Percentiles rank a stretch among this genome's conserved stretches.
Conservation (phyloP, 2,888 invertebrate genomes). For the Cepaea hortensis region DNA sequence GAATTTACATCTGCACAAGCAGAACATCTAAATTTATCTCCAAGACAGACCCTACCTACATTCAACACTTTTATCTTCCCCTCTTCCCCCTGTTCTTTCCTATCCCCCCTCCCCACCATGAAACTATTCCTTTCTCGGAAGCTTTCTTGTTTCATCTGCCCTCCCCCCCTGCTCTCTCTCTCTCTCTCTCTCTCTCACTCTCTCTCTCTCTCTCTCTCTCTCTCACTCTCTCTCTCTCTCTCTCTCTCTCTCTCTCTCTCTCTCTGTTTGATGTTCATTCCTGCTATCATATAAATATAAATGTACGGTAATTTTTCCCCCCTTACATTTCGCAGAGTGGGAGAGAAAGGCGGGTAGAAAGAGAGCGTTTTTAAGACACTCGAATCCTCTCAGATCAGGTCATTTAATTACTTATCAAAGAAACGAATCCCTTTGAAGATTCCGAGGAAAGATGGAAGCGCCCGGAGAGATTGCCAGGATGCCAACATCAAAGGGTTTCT, state of each 20-base stretch:
- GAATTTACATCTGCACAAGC: no score
- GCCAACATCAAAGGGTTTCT: slow-evolving; percentile 22
- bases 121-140: neutral
- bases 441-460: slow-evolving; percentile 18
- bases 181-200: neutral
- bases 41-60: no score
- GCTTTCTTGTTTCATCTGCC: neutral
- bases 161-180: neutral
- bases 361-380: slow-evolving; percentile 2
- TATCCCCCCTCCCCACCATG: neutral
- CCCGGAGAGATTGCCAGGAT: slow-evolving; percentile 15
- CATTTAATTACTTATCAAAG: slow-evolving; percentile 32
- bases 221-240: neutral
- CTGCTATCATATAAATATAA: neutral
- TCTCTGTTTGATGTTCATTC: neutral
- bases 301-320: neutral
- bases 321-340: neutral
- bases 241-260: neutral
- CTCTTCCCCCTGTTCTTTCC: no score
- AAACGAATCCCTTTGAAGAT: slow-evolving; percentile 21
- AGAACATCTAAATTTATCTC: no score
- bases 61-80: no score
- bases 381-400: slow-evolving; percentile 25
- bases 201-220: neutral
- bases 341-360: neutral